Percentiles rank a stretch among this genome's conserved stretches.
Conservation (phyloP, 64 coral and sea anemone species). For the Hydrozoanthus tunicans region DNA sequence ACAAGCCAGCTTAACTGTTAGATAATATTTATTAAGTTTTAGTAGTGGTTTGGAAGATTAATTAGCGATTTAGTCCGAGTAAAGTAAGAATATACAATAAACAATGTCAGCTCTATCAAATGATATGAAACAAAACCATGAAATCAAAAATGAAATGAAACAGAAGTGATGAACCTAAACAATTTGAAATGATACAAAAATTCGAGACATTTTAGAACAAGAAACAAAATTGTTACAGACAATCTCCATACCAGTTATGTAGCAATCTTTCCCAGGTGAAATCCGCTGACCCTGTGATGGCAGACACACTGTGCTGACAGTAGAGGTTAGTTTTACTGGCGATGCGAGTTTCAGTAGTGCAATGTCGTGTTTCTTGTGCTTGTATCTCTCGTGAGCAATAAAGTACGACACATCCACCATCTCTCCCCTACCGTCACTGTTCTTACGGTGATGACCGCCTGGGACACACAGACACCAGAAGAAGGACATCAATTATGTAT, state of each 20-base stretch:
- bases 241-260: constrained; percentile 19
- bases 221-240: background rate
- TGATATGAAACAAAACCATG: too few relatives aligned
- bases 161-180: too few relatives aligned
- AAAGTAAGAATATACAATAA: too few relatives aligned
- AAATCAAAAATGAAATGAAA: too few relatives aligned
- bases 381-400: constrained; percentile 23
- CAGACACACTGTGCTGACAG: constrained; percentile 45
- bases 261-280: constrained; percentile 38
- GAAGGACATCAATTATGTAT: background rate
- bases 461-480: background rate
- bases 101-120: too few relatives aligned
- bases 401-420: constrained; percentile 36
- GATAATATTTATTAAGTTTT: too few relatives aligned
- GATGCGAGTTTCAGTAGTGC: constrained; percentile 40
- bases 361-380: constrained; percentile 24
- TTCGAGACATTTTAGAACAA: background rate
- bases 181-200: too few relatives aligned
- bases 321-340: constrained; percentile 17
- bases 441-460: constrained; percentile 45
- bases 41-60: too few relatives aligned
- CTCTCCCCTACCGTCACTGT: constrained; percentile 20
- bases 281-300: constrained; percentile 33
- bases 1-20: too few relatives aligned
- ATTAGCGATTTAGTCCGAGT: too few relatives aligned